Evolutionary conservation across 2,888 invertebrate genomes (phyloP).

Genomic region (Spisula subtruncata): DNA sequence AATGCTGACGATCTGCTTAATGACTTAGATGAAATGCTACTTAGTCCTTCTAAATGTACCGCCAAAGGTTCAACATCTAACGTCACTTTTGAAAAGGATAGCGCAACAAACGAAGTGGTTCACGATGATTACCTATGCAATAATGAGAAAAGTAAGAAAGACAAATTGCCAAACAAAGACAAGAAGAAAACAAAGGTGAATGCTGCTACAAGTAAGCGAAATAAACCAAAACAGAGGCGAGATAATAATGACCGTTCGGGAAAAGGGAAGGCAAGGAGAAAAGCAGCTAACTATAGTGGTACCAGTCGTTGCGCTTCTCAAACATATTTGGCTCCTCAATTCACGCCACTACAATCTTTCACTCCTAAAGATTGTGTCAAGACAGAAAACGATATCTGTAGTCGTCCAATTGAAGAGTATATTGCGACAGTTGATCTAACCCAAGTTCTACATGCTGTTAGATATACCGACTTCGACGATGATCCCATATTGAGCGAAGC

Average conservation of each 20-base stretch:
- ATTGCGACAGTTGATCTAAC: not conserved
- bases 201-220: not conserved
- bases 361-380: not conserved
- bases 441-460: not conserved
- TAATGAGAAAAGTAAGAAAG: not conserved
- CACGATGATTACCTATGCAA: not conserved
- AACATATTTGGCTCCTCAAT: not conserved
- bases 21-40: not conserved
- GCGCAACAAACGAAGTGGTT: not conserved
- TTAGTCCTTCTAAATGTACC: not conserved
- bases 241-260: not conserved
- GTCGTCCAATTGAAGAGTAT: not conserved
- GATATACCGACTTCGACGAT: not conserved
- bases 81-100: not conserved
- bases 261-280: not conserved
- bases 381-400: not conserved
- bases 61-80: not conserved
- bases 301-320: not conserved
- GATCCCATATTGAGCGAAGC: not conserved
- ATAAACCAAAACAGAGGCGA: not conserved
- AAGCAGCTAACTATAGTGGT: not conserved
- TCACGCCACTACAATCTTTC: not conserved
- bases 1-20: constrained; percentile 14
- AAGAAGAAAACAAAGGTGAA: not conserved
- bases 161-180: not conserved